Evolutionary conservation across 23 tunicate genomes (phyloP), one percentile per base, ranked within the genome.

Genomic region (Clavelina lepadiformis): DNA sequence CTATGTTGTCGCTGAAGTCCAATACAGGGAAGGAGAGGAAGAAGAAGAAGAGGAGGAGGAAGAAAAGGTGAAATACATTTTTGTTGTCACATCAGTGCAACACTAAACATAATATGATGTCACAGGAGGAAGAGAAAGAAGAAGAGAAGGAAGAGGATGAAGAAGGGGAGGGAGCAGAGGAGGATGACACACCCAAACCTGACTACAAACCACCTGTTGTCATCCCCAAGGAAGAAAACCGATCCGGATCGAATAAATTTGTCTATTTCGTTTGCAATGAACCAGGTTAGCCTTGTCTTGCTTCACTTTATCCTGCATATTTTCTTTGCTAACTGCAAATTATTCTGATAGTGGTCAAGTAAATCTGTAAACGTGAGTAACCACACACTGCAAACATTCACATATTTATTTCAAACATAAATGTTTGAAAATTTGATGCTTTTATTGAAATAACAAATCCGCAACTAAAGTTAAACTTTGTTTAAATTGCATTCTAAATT

Each of bases 241-340:
- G 93, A 24, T 56, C 80, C 11, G 98, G 98, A 24, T 44, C 88
- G 33, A 93, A 93, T 80, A 93, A 93, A 68, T 93, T 64, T 64
- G 88, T 93, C 47, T 93, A 93, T 69, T 93, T 93, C 37, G 98
- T 93, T 26, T 93, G 98, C 61, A 93, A 85, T 57, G 83, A 93
- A 28, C 93, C 92, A 78, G 92, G 98, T 76, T 20, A 22, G 44
- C 20, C 2, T 2, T 31, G 24, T 72, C 6, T 13, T 69, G 5
- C 15, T 19, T 38, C 7, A 23, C 61, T 58, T 28, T 28, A 15
- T 13, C 22, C 21, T 26, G 25, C n/a, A n/a, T n/a, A n/a, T n/a
- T n/a, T n/a, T n/a, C n/a, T n/a, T n/a, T n/a, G n/a, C n/a, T n/a
- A n/a, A n/a, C n/a, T n/a, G n/a, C n/a, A n/a, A n/a, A n/a, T n/a